Base-by-base conservation (phyloP, 2,888 invertebrate genomes). In the Tinea semifulvella region DNA sequence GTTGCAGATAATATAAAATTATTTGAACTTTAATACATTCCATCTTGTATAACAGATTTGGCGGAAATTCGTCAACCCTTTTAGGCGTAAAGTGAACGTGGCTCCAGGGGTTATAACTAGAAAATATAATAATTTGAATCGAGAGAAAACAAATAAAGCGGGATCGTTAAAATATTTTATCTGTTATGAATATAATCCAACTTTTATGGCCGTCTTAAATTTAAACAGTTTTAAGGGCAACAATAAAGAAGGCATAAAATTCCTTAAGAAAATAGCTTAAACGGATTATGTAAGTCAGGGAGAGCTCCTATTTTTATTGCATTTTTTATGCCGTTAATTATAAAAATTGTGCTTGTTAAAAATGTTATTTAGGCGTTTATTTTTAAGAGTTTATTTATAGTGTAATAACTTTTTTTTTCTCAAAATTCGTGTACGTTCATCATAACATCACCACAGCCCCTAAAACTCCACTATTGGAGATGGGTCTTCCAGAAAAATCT, bases 221-320 rank as follows among this genome's bases (percentile, higher is more conserved):
- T 44, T 44, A 36, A 44, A 44, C 44, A 27, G n/a, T 43, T 43
- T 43, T 44, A 36, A 44, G 36, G 44, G 44, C 35, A 36, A 36
- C 36, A 44, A 44, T 44, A 44, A 44, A 44, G 44, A 44, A 36
- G 44, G 20, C 20, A 44, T 44, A 44, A 44, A 44, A 44, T 36
- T 17, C 4, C 22, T 40, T 40, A 40, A 40, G 40, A 40, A 40
- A 40, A 18, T 13, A 17, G 22, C 20, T 40, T 40, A 40, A 40
- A 40, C 40, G 40, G 20, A 40, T 40, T 40, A 40, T 22, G 40
- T 22, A 22, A 40, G 13, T 40, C 36, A 2, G 10, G n/a, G 22
- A n/a, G 14, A 16, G 11, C 38, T 16, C n/a, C 19, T 7, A 2
- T 22, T 22, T 40, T 40, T 22, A 40, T 40, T 22, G 14, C 40